Conservation (phyloP, 2,797 vertebrate genomes). For the Argyrosomus regius region DNA sequence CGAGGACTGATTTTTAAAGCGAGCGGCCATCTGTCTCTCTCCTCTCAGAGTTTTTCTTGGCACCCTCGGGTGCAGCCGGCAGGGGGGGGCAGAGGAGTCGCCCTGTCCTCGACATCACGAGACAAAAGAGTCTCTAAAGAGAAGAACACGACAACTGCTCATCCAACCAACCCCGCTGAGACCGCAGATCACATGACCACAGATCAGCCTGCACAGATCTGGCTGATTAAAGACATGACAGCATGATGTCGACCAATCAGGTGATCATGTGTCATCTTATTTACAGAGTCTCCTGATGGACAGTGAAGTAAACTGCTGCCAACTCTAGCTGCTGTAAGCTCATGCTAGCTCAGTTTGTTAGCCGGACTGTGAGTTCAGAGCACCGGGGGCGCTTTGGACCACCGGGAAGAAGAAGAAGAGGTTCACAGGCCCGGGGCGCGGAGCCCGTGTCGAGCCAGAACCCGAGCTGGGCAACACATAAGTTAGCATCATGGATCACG, state of each 20-base stretch:
- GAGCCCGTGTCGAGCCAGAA: no score
- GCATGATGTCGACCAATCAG: background rate
- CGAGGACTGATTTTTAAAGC: constrained; percentile 77
- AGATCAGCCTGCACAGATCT: background rate
- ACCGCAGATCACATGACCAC: constrained; percentile 4
- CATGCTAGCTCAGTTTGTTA: no score
- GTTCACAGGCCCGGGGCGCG: no score
- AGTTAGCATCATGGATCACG: no score
- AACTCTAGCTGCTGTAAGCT: no score
- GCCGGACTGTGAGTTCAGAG: no score
- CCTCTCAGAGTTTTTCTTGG: constrained; percentile 79
- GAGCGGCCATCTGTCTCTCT: constrained; percentile 82
- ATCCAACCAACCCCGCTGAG: constrained; percentile 68
- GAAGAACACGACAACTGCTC: constrained; percentile 61
- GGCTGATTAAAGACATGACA: background rate
- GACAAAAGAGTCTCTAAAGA: constrained; percentile 78
- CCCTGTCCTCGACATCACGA: constrained; percentile 48
- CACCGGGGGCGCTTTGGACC: no score
- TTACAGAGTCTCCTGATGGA: no score
- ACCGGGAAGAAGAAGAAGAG: no score
- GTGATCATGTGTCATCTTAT: no score
- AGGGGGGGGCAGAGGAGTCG: constrained; percentile 25
- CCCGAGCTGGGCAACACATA: no score
- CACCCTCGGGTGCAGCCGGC: constrained; percentile 60
- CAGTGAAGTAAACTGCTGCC: no score